Evolutionary conservation across 2,113 vertebrate genomes (phyloP).

Genomic region (Pomatostomus ruficeps): DNA sequence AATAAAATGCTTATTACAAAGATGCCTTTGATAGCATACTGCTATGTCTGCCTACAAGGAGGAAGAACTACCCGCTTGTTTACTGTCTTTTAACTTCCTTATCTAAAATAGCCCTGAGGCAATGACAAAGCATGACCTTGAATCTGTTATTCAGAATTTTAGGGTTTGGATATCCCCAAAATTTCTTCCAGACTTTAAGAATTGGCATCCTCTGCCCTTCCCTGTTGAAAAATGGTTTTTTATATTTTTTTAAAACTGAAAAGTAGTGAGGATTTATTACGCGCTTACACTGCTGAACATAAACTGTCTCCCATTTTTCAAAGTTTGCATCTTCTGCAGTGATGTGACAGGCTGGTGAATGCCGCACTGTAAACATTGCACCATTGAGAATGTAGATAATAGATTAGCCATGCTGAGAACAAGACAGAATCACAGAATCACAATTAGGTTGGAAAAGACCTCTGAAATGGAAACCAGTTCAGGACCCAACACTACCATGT

Average conservation of each 20-base stretch:
- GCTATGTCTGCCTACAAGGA: not conserved
- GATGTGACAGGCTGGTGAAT: not conserved
- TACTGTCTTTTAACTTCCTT: not conserved
- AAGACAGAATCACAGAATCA: not conserved
- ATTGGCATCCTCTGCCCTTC: not conserved
- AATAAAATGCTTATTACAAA: not conserved
- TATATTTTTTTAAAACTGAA: not conserved
- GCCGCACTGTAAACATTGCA: not conserved
- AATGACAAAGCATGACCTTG: not conserved
- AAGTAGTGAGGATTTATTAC: not conserved
- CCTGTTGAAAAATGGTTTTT: not conserved
- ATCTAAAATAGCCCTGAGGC: not conserved
- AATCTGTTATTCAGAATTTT: not conserved
- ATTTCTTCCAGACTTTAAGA: not conserved
- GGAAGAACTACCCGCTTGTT: not conserved
- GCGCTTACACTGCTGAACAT: not conserved
- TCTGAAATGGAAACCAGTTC: not conserved
- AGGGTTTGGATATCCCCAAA: not conserved
- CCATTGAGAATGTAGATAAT: not conserved
- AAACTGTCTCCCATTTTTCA: not conserved
- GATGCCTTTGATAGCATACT: not conserved
- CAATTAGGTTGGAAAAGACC: not conserved
- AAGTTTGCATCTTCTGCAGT: not conserved
- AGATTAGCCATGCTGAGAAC: not conserved
- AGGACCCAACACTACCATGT: rapidly evolving